Evolutionary conservation across 2,113 vertebrate genomes (phyloP).

Genomic region (Todiramphus chloris): DNA sequence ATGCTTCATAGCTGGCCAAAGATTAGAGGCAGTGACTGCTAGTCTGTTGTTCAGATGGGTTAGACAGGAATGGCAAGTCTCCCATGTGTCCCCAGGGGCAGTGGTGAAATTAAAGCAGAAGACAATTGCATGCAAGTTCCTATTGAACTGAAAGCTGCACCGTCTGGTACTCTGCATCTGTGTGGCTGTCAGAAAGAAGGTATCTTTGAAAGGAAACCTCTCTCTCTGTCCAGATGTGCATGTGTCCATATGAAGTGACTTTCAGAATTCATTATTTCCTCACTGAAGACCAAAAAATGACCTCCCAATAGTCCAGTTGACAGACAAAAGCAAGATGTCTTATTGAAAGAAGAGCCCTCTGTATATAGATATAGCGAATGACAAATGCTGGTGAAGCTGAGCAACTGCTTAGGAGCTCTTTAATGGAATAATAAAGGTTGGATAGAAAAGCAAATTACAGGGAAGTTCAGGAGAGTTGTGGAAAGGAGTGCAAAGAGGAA

Average conservation of each 20-base stretch:
- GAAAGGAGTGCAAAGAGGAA: background rate
- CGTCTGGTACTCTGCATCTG: background rate
- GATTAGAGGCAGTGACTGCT: background rate
- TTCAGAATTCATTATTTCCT: background rate
- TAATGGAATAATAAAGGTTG: background rate
- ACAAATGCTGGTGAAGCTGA: background rate
- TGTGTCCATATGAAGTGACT: background rate
- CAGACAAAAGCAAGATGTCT: background rate
- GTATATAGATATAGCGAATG: background rate
- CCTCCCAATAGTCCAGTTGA: background rate
- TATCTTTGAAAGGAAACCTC: background rate
- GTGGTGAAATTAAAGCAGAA: background rate
- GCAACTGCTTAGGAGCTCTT: background rate
- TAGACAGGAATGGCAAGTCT: background rate
- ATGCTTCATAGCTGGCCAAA: background rate
- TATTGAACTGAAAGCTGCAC: background rate
- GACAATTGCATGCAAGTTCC: background rate
- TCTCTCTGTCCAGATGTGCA: background rate
- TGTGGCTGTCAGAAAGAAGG: background rate
- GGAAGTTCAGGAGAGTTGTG: background rate
- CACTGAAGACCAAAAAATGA: background rate
- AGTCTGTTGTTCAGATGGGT: background rate
- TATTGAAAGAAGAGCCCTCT: background rate
- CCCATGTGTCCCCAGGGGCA: background rate
- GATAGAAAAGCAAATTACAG: background rate